phyloP scores from a whole-genome alignment of 2,888 invertebrate genomes.

The Scaptomyza parva region DNA sequence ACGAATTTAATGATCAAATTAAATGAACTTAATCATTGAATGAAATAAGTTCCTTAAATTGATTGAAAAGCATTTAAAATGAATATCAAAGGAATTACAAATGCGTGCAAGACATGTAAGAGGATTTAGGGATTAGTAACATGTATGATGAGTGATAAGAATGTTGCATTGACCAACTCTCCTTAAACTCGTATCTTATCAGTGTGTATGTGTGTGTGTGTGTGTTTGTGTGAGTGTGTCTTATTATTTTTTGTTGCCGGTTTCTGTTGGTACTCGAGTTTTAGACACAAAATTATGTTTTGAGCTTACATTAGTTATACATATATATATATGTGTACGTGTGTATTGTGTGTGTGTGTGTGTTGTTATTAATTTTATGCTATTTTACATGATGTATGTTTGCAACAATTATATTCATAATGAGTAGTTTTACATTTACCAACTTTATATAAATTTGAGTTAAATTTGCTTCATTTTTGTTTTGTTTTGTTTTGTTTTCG shows the following conservation, averaged over 20 bases:
- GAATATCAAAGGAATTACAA: neutral
- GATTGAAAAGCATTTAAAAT: neutral
- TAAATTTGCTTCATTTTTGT: slow-evolving; percentile 5
- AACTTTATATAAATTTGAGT: slow-evolving; percentile 37
- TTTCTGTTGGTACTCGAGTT: slow-evolving; percentile 24
- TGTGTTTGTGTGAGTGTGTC: neutral
- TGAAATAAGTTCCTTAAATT: neutral
- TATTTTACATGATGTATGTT: slow-evolving; percentile 59
- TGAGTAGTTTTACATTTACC: slow-evolving; percentile 45
- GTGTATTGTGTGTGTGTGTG: slow-evolving; percentile 1
- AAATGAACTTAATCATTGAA: too few species aligned
- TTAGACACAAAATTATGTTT: slow-evolving; percentile 51
- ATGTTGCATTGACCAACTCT: slow-evolving; percentile 4
- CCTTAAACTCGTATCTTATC: neutral
- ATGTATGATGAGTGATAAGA: neutral
- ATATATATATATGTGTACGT: slow-evolving; percentile 5
- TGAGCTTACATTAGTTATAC: slow-evolving; percentile 45
- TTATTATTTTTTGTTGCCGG: neutral
- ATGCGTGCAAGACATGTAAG: neutral
- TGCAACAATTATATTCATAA: slow-evolving; percentile 47
- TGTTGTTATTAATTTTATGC: slow-evolving; percentile 44
- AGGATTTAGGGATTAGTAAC: neutral
- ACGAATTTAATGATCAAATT: too few species aligned
- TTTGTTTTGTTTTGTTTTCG: slow-evolving; percentile 7
- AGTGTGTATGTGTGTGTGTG: neutral